phyloP scores from a whole-genome alignment of 1,140 invertebrate species.

The Phthorimaea operculella region DNA sequence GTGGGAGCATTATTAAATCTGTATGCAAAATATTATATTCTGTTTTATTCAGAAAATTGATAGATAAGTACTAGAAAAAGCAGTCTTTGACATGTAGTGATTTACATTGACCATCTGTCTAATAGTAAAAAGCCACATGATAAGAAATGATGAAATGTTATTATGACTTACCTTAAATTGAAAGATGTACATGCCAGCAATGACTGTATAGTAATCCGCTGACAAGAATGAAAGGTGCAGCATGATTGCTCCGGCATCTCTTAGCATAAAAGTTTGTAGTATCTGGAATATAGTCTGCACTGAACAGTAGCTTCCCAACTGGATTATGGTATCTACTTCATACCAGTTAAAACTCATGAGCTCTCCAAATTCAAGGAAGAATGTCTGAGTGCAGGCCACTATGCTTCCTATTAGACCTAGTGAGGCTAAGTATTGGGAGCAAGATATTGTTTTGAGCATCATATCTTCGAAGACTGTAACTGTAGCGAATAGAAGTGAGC shows the following conservation, averaged over 20 bases:
- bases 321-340: slow-evolving; percentile 57
- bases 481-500: slow-evolving; percentile 83
- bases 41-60: too few species aligned
- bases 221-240: slow-evolving; percentile 86
- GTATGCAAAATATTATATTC: too few species aligned
- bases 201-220: slow-evolving; percentile 86
- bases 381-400: slow-evolving; percentile 81
- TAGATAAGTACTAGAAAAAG: too few species aligned
- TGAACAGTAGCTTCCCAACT: slow-evolving; percentile 51
- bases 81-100: too few species aligned
- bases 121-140: too few species aligned
- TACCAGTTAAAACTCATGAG: slow-evolving; percentile 71
- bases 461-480: slow-evolving; percentile 88
- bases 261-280: slow-evolving; percentile 79
- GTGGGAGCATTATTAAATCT: too few species aligned
- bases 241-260: slow-evolving; percentile 82
- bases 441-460: slow-evolving; percentile 82
- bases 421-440: slow-evolving; percentile 87
- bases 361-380: slow-evolving; percentile 60
- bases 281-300: slow-evolving; percentile 82
- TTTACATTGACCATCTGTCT: too few species aligned
- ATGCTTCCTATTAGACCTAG: slow-evolving; percentile 86
- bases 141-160: too few species aligned
- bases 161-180: slow-evolving; percentile 78
- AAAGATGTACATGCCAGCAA: slow-evolving; percentile 84